Evolutionary conservation across 1,140 invertebrate species (phyloP).

Genomic region (Plectrocnemia conspersa): DNA sequence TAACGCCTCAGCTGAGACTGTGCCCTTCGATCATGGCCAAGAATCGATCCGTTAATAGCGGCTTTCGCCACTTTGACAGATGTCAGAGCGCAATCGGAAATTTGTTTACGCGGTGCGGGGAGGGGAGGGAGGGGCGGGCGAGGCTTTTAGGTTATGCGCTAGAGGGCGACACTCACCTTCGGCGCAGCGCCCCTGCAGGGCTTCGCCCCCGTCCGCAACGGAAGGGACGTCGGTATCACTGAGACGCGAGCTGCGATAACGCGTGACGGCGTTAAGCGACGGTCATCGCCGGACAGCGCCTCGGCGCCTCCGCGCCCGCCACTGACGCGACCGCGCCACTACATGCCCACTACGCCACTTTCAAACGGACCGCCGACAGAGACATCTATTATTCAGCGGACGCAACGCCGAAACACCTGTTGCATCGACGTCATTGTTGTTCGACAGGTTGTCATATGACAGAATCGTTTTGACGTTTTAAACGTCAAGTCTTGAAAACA

Average conservation of each 20-base stretch:
- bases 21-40: not conserved
- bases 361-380: slow-evolving; percentile 10
- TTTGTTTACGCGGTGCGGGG: not conserved
- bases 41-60: not conserved
- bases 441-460: not conserved
- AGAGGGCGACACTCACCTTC: not conserved
- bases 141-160: not conserved
- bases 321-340: too few relatives aligned
- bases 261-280: too few relatives aligned
- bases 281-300: too few relatives aligned
- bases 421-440: too few relatives aligned
- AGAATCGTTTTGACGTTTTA: too few relatives aligned
- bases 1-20: too few relatives aligned
- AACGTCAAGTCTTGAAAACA: too few relatives aligned
- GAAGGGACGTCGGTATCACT: slow-evolving; percentile 5
- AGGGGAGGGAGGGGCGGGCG: not conserved
- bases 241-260: too few relatives aligned
- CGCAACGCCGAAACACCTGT: slow-evolving; percentile 6
- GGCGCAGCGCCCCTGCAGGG: too few relatives aligned
- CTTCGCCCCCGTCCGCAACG: not conserved
- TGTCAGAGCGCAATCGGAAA: not conserved
- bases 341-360: slow-evolving; percentile 12
- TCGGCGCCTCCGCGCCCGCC: too few relatives aligned
- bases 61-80: slow-evolving; percentile 1
- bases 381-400: slow-evolving; percentile 12